Evolutionary conservation across 2,797 vertebrate genomes (phyloP).

Genomic region (Octomys mimax): DNA sequence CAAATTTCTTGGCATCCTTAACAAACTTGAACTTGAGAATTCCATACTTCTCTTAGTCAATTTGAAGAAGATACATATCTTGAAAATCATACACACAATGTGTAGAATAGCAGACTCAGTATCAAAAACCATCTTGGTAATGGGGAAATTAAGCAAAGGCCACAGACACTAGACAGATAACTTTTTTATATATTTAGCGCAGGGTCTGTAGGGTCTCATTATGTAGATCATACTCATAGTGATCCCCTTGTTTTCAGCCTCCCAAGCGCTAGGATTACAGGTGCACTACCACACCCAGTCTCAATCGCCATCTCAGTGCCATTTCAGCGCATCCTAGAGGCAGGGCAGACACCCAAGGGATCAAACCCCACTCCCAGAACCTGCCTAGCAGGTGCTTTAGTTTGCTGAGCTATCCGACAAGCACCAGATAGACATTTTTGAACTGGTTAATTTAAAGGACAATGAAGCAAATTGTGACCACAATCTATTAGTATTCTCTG

Average conservation of each 20-base stretch:
- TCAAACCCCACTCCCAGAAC: too few species aligned
- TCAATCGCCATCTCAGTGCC: too few species aligned
- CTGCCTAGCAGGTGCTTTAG: too few species aligned
- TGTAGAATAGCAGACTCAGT: neutral
- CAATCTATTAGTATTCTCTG: neutral
- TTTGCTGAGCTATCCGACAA: too few species aligned
- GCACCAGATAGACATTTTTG: too few species aligned
- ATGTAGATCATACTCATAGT: too few species aligned
- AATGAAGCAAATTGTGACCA: neutral
- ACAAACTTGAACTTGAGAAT: conserved; percentile 51
- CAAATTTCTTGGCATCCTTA: conserved; percentile 42
- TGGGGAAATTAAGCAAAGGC: conserved; percentile 5
- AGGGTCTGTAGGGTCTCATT: too few species aligned
- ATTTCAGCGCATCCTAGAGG: too few species aligned
- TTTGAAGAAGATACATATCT: conserved; percentile 71
- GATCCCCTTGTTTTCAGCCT: too few species aligned
- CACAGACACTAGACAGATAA: neutral
- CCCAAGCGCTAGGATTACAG: too few species aligned
- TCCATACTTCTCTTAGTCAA: conserved; percentile 69
- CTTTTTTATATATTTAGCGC: neutral
- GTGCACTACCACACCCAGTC: too few species aligned
- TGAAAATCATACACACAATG: conserved; percentile 48
- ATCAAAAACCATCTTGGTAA: conserved; percentile 25
- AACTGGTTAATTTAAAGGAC: neutral
- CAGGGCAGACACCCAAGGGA: too few species aligned